Evolutionary conservation across 1,140 invertebrate species (phyloP), one percentile per base, ranked within the genome.

Genomic region (Drosophila azteca): DNA sequence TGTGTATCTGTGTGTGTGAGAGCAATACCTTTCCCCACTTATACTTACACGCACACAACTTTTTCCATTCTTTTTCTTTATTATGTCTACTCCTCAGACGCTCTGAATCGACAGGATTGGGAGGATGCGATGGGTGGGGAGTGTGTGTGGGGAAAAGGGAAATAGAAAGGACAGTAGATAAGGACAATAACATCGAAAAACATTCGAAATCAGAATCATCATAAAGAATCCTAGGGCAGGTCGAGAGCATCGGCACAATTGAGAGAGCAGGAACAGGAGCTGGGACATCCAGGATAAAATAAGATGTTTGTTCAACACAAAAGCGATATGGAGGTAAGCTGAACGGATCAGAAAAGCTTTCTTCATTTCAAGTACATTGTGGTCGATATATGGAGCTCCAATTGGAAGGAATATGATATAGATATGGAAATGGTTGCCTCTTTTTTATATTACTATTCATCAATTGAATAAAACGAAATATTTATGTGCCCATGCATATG

Each of bases 61-160:
- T 77, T 88, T 82, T 76, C 44, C 35, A 69, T 70, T 58, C 68
- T n/a, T 44, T 20, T 52, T 73, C 69, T 74, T 74, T 74, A 88
- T 87, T 84, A 82, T 87, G 78, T 87, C 82, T 87, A 79, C 75
- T 49, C 20, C 75, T 49, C 20, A 67, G 55, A 55, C 53, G 44
- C 50, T 43, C 35, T 13, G 67, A 68, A 68, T 68, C 66, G 66
- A 68, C 20, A 46, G 62, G 48, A 46, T 29, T 2, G 7, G 29
- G 6, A 31, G 8, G 24, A 5, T 0, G 29, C 3, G 43, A 22
- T 8, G 2, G 22, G 43, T 1, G 15, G 2, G 11, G 20, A 0
- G 24, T 11, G 7, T 13, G 15, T 20, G 17, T 20, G 22, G 50
- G 31, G 22, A 67, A 13, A 49, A 35, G 43, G 26, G 51, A 70